Conservation (phyloP, 2,113 vertebrate species). For the Platysteira castanea region DNA sequence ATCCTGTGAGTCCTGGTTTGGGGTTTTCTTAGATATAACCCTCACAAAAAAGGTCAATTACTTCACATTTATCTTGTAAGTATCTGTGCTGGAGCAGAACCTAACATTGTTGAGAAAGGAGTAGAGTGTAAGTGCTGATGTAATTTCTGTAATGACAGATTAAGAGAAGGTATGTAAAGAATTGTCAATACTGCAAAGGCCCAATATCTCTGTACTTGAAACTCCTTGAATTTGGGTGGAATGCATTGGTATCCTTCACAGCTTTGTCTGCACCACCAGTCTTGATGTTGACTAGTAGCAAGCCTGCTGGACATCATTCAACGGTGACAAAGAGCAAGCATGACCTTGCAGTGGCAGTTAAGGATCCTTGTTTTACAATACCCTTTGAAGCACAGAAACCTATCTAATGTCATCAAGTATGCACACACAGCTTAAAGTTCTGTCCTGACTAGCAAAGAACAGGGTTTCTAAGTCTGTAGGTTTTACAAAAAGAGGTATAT, state of each 20-base stretch:
- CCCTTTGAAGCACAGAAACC: not conserved
- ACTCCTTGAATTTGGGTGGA: not conserved
- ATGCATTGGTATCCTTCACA: not conserved
- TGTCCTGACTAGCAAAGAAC: not conserved
- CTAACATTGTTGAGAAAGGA: not conserved
- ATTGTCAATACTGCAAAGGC: not conserved
- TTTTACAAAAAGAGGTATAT: not conserved
- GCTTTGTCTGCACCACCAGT: not conserved
- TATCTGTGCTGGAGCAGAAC: not conserved
- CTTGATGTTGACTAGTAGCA: not conserved
- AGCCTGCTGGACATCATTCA: not conserved
- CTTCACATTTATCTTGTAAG: not conserved
- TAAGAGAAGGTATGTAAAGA: not conserved
- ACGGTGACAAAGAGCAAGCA: not conserved
- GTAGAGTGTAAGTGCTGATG: not conserved
- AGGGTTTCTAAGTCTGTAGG: not conserved
- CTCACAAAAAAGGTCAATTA: not conserved
- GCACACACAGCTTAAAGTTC: not conserved
- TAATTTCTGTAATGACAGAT: not conserved
- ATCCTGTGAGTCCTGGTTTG: not conserved
- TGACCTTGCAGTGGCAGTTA: not conserved
- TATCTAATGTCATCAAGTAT: not conserved
- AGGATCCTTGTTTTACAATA: not conserved
- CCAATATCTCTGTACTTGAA: not conserved
- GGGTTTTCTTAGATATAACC: not conserved